A percentile compares a stretch with the other conserved stretches of the same genome.
These are phyloP conservation scores for Actinostola sp. DNA, from an alignment of 92 coral and sea anemone species.

Conservation along the genomic window DNA sequence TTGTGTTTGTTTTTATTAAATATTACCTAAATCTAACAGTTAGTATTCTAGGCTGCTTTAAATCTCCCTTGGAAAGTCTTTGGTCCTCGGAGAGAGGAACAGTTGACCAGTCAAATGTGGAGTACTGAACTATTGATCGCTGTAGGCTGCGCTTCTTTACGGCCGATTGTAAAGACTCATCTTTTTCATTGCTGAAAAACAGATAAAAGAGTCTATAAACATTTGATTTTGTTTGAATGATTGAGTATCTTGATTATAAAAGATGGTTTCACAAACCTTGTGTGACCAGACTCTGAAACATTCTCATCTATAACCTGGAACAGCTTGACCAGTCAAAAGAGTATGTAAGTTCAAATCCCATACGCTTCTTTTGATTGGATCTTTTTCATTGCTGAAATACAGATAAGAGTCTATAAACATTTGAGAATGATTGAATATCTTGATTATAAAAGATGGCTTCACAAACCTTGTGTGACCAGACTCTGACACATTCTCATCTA, in stretches of 20 bases:
- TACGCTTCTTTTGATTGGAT: too few relatives aligned
- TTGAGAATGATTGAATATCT: too few relatives aligned
- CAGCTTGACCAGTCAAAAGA: not conserved
- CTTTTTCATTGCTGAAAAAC: conserved; percentile 35
- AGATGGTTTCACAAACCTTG: not conserved
- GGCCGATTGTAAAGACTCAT: conserved; percentile 47
- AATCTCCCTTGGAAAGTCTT: conserved; percentile 62
- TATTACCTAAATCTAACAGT: conserved; percentile 86
- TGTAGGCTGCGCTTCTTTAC: conserved; percentile 71
- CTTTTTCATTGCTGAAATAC: too few relatives aligned
- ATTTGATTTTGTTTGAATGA: not conserved
- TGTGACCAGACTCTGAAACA: not conserved
- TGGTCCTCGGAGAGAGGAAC: conserved; percentile 89
- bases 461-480: not conserved
- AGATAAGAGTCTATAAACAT: too few relatives aligned
- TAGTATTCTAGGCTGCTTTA: conserved; percentile 79
- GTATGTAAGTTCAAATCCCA: too few relatives aligned
- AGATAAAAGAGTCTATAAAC: too few relatives aligned
- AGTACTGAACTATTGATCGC: conserved; percentile 94
- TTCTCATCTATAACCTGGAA: not conserved
- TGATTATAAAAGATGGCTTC: not conserved
- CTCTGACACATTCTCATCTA: not conserved
- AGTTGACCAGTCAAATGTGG: conserved; percentile 97
- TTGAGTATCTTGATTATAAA: not conserved
- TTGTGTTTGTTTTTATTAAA: too few relatives aligned